Percentiles rank a stretch among this genome's conserved stretches.
These are phyloP conservation scores for Sebastes matsubarae DNA, from an alignment of 2,797 vertebrate genomes.

Conservation along the genomic window DNA sequence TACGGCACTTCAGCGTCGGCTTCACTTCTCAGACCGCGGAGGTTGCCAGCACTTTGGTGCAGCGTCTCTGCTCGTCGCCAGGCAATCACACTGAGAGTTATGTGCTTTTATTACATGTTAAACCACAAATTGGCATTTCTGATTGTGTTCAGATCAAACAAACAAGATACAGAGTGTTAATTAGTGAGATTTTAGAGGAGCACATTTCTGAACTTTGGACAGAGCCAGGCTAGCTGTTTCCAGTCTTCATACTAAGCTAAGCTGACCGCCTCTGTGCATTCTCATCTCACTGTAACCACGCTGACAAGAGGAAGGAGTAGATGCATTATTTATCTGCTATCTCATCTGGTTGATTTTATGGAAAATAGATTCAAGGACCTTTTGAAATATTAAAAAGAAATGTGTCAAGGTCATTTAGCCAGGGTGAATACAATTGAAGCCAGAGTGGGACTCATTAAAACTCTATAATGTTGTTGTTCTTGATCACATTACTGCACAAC, in stretches of 20 bases:
- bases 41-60: no score
- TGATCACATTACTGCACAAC: background rate
- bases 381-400: slow-evolving; percentile 34
- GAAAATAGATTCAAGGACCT: slow-evolving; percentile 8
- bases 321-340: slow-evolving; percentile 3
- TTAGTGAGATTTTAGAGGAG: background rate
- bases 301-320: background rate
- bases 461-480: background rate
- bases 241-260: background rate
- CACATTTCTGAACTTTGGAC: background rate
- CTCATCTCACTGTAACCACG: background rate
- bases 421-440: background rate
- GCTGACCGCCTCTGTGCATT: background rate
- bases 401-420: slow-evolving; percentile 4
- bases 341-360: background rate
- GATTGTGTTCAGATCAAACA: background rate
- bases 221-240: background rate
- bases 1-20: no score
- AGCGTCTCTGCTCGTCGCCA: no score
- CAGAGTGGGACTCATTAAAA: slow-evolving; percentile 5
- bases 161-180: background rate
- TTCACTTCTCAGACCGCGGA: no score
- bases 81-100: no score
- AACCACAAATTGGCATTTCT: background rate
- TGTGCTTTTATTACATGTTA: background rate